Evolutionary conservation across 2,888 invertebrate species (phyloP).

Genomic region (Torymus tubicola): DNA sequence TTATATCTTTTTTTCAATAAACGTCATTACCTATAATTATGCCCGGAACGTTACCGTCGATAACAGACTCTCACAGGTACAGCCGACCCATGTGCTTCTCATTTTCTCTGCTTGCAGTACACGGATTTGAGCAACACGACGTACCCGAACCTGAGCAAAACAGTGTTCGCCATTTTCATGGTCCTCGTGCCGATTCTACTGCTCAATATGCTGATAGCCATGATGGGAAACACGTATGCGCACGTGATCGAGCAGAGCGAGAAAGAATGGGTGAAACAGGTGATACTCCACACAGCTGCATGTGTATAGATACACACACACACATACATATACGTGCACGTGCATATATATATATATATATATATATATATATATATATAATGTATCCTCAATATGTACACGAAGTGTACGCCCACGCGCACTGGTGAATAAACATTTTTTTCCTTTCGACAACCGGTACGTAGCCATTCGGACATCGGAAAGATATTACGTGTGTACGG

Average conservation of each 20-base stretch:
- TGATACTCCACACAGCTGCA: slow-evolving; percentile 65
- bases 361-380: background rate
- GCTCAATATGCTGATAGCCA: slow-evolving; percentile 98
- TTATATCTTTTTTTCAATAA: background rate
- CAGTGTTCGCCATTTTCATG: slow-evolving; percentile 98
- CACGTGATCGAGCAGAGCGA: slow-evolving; percentile 98
- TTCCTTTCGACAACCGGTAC: background rate
- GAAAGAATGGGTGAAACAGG: slow-evolving; percentile 99
- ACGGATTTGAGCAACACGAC: slow-evolving; percentile 92
- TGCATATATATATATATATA: background rate
- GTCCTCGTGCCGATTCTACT: slow-evolving; percentile 97
- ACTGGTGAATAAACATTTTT: background rate
- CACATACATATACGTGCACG: background rate
- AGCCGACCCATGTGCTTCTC: background rate
- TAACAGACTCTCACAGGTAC: too few relatives aligned
- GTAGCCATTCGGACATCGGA: slow-evolving; percentile 19
- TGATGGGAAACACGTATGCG: slow-evolving; percentile 99
- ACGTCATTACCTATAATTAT: too few relatives aligned
- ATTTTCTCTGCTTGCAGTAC: slow-evolving; percentile 82
- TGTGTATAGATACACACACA: too few relatives aligned
- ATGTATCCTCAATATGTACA: background rate
- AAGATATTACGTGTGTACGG: slow-evolving; percentile 24
- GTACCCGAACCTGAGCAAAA: slow-evolving; percentile 94
- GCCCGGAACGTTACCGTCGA: too few relatives aligned
- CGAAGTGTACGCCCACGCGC: background rate